Evolutionary conservation across 2,888 invertebrate species (phyloP).

Genomic region (Apotomis capreana): DNA sequence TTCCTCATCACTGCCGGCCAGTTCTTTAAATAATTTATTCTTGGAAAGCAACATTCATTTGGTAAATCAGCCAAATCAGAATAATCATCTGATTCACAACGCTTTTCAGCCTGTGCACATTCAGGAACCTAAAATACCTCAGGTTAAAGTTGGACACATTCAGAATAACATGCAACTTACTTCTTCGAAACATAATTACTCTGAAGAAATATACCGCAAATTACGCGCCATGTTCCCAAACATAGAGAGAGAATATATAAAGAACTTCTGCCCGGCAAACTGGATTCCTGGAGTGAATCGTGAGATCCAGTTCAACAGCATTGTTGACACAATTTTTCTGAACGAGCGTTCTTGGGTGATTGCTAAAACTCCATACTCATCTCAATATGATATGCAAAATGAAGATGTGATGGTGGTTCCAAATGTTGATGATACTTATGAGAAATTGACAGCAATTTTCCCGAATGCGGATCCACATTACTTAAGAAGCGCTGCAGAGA

Average conservation of each 20-base stretch:
- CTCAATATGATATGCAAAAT: too few species aligned
- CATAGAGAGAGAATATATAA: conserved; percentile 1
- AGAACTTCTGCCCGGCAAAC: background rate
- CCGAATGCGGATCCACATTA: conserved; percentile 9
- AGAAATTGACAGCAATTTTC: background rate
- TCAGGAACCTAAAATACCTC: too few species aligned
- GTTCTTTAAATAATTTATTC: too few species aligned
- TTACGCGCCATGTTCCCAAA: conserved; percentile 5
- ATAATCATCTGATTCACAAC: too few species aligned
- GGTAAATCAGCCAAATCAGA: too few species aligned
- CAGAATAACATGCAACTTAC: background rate
- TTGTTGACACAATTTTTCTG: background rate
- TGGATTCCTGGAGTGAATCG: background rate
- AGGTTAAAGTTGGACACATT: too few species aligned
- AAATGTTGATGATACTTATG: background rate
- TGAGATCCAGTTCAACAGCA: background rate
- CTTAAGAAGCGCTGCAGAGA: background rate
- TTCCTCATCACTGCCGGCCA: too few species aligned
- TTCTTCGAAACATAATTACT: background rate
- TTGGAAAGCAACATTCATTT: too few species aligned
- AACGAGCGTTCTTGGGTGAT: background rate
- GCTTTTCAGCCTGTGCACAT: too few species aligned
- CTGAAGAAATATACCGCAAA: conserved; percentile 5
- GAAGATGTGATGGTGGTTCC: background rate
- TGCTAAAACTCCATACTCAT: too few species aligned